These are phyloP conservation scores for Sinosuthora webbiana DNA, from an alignment of 2,113 vertebrate species.

Conservation along the genomic window DNA sequence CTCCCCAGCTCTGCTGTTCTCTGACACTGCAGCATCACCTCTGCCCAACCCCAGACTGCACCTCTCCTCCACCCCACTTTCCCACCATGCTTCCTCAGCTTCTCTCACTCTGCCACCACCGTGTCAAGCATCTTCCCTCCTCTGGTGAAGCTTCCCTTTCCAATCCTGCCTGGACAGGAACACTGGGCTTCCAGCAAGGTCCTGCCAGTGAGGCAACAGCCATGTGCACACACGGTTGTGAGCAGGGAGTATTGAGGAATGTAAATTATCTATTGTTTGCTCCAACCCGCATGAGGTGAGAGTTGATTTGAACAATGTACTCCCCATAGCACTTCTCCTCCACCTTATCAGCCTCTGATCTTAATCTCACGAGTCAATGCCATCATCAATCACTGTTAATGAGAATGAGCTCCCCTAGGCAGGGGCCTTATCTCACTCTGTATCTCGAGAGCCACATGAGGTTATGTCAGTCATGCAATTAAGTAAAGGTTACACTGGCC, in stretches of 20 bases:
- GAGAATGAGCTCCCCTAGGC: conserved; percentile 16
- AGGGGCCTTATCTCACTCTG: neutral
- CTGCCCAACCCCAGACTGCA: neutral
- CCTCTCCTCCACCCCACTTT: neutral
- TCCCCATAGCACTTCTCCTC: neutral
- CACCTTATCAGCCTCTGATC: neutral
- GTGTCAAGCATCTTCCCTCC: neutral
- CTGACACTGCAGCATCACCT: neutral
- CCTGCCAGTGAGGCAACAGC: neutral
- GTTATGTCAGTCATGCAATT: neutral
- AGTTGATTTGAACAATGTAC: conserved; percentile 20
- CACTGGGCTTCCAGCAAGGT: neutral
- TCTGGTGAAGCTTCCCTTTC: neutral
- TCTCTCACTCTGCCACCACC: neutral
- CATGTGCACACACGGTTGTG: neutral
- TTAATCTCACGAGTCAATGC: conserved; percentile 32
- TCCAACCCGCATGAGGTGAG: neutral
- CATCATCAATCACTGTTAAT: conserved; percentile 9
- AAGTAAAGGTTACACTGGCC: conserved; percentile 27
- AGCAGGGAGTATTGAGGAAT: neutral
- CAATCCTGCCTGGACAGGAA: neutral
- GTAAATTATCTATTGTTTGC: conserved; percentile 36
- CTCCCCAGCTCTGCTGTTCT: neutral
- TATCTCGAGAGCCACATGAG: neutral
- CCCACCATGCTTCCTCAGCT: neutral